Percentiles rank a stretch among this genome's conserved stretches.
Evolutionary conservation across 2,888 invertebrate species (phyloP).

Genomic region (Hirtodrosophila histrioides): DNA sequence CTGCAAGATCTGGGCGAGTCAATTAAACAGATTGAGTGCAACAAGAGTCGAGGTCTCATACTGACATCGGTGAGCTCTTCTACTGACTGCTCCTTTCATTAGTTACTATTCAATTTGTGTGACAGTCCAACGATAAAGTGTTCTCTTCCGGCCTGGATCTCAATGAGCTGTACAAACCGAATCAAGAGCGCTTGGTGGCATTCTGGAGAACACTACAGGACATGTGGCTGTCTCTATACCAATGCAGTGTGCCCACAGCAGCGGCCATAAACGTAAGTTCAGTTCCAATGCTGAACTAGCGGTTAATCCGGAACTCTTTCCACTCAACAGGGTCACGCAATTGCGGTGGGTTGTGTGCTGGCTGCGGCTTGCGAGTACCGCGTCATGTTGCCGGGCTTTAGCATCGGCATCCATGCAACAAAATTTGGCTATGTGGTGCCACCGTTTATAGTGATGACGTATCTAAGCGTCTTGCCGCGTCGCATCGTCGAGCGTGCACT

Average conservation of each 20-base stretch:
- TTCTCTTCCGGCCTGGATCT: constrained; percentile 95
- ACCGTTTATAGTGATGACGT: constrained; percentile 88
- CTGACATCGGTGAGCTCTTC: constrained; percentile 88
- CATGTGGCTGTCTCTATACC: constrained; percentile 91
- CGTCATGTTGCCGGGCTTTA: constrained; percentile 91
- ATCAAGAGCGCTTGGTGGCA: constrained; percentile 87
- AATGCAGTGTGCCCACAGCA: constrained; percentile 89
- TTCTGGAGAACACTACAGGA: constrained; percentile 93
- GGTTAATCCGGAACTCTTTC: background rate
- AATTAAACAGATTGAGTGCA: constrained; percentile 86
- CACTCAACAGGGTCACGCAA: constrained; percentile 88
- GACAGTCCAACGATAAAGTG: constrained; percentile 81
- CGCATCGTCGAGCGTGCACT: constrained; percentile 90
- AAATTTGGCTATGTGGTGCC: constrained; percentile 92
- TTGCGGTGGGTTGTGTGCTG: constrained; percentile 93
- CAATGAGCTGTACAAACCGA: constrained; percentile 93
- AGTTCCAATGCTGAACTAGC: background rate
- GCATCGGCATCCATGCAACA: constrained; percentile 95
- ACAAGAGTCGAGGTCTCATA: constrained; percentile 90
- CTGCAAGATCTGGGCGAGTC: constrained; percentile 87
- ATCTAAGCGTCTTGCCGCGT: constrained; percentile 87
- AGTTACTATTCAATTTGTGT: background rate
- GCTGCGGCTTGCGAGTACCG: constrained; percentile 93
- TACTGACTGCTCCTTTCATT: too few species aligned
- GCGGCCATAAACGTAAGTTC: constrained; percentile 91